A percentile compares a stretch with the other conserved stretches of the same genome.
Conservation (phyloP, 2,888 invertebrate species). For the Xestia c-nigrum region DNA sequence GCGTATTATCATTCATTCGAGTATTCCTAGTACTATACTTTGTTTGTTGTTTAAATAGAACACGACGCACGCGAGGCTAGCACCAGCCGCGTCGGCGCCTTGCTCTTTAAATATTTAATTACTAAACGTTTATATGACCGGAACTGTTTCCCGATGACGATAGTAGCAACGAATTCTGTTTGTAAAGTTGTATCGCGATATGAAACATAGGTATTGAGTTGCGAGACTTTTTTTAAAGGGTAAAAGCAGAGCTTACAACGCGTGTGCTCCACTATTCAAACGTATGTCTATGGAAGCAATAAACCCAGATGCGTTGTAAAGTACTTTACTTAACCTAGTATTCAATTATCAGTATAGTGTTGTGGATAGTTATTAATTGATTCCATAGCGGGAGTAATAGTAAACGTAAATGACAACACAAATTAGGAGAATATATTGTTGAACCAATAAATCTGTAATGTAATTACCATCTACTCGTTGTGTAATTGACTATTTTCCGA, state of each 20-base stretch:
- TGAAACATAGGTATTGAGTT: neutral
- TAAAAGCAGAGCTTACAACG: neutral
- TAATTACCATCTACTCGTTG: constrained; percentile 9
- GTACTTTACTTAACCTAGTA: neutral
- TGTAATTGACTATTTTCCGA: constrained; percentile 19
- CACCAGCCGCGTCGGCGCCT: constrained; percentile 70
- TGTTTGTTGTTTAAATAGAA: constrained; percentile 64
- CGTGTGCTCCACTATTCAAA: neutral
- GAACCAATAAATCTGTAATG: constrained; percentile 22
- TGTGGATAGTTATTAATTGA: neutral
- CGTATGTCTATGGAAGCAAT: neutral
- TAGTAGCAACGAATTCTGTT: constrained; percentile 18
- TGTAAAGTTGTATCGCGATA: constrained; percentile 15
- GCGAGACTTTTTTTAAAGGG: neutral
- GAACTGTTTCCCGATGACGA: constrained; percentile 48
- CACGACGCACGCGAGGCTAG: constrained; percentile 53
- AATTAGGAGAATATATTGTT: constrained; percentile 4
- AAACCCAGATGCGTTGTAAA: neutral
- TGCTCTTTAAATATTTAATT: constrained; percentile 79
- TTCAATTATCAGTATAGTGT: constrained; percentile 5
- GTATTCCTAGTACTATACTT: constrained; percentile 54
- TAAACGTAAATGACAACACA: constrained; percentile 5
- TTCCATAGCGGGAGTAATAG: neutral
- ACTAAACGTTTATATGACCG: constrained; percentile 66
- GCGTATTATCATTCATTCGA: constrained; percentile 49